Percentiles rank a stretch among this genome's conserved stretches.
These are phyloP conservation scores for Xanthia togata DNA, from an alignment of 2,888 invertebrate species.

Conservation along the genomic window DNA sequence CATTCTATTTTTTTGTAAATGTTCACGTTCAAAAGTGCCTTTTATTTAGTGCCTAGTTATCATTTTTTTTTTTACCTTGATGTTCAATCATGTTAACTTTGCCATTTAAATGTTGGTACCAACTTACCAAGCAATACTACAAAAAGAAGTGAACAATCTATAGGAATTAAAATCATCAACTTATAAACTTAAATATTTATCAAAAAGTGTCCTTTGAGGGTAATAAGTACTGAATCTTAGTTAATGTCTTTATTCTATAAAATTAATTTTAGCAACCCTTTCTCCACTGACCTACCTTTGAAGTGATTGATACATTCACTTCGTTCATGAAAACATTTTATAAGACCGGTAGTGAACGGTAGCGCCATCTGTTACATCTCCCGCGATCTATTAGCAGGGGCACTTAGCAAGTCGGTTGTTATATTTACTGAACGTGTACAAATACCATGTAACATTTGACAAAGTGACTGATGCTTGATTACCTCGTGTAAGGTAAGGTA, in stretches of 20 bases:
- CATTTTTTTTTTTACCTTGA: too few relatives aligned
- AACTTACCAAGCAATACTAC: too few relatives aligned
- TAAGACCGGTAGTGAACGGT: conserved; percentile 5
- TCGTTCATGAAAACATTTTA: not conserved
- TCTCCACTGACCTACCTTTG: not conserved
- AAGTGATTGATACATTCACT: not conserved
- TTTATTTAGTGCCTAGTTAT: too few relatives aligned
- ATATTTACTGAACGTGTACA: conserved; percentile 16
- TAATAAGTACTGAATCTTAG: not conserved
- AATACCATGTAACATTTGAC: conserved; percentile 4
- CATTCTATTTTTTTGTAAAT: too few relatives aligned
- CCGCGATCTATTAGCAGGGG: conserved; percentile 25
- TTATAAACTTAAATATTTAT: not conserved
- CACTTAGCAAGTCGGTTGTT: not conserved
- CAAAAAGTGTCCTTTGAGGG: not conserved
- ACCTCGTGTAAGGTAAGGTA: not conserved
- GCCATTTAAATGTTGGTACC: too few relatives aligned
- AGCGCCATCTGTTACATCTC: conserved; percentile 55
- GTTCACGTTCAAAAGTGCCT: too few relatives aligned
- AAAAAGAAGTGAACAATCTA: not conserved
- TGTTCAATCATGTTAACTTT: too few relatives aligned
- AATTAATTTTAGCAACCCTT: not conserved
- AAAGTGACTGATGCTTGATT: conserved; percentile 17
- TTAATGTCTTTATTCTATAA: not conserved
- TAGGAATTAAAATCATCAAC: not conserved